These are phyloP conservation scores for Lota lota DNA, from an alignment of 2,113 vertebrate species.

Conservation along the genomic window DNA sequence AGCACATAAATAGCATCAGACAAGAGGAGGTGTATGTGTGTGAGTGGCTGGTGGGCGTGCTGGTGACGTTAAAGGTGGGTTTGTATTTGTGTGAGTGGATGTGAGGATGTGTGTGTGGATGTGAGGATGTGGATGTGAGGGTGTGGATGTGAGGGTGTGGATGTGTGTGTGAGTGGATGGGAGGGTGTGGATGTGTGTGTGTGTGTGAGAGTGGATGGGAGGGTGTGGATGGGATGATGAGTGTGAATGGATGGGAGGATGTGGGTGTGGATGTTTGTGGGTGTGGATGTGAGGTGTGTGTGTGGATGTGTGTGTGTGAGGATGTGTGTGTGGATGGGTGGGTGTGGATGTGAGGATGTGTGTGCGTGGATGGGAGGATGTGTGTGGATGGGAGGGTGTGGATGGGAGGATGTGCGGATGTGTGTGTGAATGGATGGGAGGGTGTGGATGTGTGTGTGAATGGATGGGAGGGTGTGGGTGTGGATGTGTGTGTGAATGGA, in stretches of 20 bases:
- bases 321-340: not conserved
- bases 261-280: not conserved
- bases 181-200: too few species aligned
- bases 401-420: too few species aligned
- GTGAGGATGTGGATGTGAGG: not conserved
- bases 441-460: not conserved
- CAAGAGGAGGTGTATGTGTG: too few species aligned
- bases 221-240: not conserved
- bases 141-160: not conserved
- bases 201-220: not conserved
- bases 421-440: not conserved
- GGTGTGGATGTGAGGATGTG: not conserved
- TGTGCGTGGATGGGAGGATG: not conserved
- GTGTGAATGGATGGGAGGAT: not conserved
- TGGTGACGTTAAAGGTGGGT: not conserved
- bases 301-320: too few species aligned
- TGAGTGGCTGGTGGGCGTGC: not conserved
- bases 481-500: not conserved
- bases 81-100: not conserved
- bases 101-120: too few species aligned
- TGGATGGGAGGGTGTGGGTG: not conserved
- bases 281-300: slow-evolving; percentile 18
- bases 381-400: too few species aligned
- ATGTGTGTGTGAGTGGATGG: too few species aligned
- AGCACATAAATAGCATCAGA: too few species aligned